Conservation (phyloP, 1,140 invertebrate species). For the Lamellibrachia luymesi region DNA sequence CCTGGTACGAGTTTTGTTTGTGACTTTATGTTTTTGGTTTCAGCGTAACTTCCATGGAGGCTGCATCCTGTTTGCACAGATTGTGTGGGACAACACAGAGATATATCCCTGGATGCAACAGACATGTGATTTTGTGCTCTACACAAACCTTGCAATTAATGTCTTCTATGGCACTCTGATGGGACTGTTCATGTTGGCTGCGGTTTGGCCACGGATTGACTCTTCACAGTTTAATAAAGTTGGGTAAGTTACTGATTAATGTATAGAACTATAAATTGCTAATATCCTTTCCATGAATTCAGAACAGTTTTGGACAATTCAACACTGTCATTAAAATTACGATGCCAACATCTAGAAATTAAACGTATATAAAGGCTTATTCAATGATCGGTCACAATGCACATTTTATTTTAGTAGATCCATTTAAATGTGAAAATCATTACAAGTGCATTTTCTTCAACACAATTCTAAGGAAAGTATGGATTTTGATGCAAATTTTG, state of each 20-base stretch:
- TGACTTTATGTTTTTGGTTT: slow-evolving; percentile 18
- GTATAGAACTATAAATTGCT: not conserved
- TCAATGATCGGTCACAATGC: no score
- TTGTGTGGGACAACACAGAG: slow-evolving; percentile 25
- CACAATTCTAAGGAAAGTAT: not conserved
- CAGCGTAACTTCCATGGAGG: slow-evolving; percentile 24
- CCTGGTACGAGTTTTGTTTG: not conserved
- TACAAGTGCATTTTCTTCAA: not conserved
- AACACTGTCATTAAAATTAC: no score
- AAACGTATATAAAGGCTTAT: no score
- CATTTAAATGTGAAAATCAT: not conserved
- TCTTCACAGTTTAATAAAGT: not conserved
- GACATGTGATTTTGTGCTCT: slow-evolving; percentile 20
- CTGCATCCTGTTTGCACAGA: slow-evolving; percentile 28
- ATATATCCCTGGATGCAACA: slow-evolving; percentile 25
- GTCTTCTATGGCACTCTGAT: slow-evolving; percentile 25
- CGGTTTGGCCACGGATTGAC: not conserved
- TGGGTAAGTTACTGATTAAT: not conserved
- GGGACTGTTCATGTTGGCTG: slow-evolving; percentile 18
- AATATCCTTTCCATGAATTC: not conserved
- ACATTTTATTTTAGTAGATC: not conserved
- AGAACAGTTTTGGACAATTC: not conserved
- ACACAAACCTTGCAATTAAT: slow-evolving; percentile 27
- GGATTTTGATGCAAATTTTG: not conserved
- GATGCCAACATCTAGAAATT: no score